Percentiles rank a stretch among this genome's conserved stretches.
phyloP scores from a whole-genome alignment of 2,797 vertebrate genomes.

The Morus bassanus region DNA sequence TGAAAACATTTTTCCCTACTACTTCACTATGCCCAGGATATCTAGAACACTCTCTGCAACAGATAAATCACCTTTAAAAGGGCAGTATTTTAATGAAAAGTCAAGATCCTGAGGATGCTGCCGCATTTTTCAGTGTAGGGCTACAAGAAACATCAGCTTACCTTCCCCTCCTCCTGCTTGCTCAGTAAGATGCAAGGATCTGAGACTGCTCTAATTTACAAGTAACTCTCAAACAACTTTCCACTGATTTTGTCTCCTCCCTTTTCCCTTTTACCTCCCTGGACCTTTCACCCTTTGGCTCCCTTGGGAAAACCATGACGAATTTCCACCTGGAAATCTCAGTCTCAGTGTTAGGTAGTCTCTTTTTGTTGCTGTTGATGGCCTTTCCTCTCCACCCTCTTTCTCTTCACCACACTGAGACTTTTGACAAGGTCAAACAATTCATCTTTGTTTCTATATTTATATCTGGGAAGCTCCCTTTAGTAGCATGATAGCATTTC shows the following conservation, averaged over 20 bases:
- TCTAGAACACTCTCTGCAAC: neutral
- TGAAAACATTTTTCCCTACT: neutral
- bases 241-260: neutral
- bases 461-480: neutral
- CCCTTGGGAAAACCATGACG: neutral
- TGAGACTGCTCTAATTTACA: neutral
- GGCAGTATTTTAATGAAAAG: neutral
- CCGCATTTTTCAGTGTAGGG: neutral
- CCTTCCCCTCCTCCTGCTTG: neutral
- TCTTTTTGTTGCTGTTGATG: neutral
- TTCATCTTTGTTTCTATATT: conserved; percentile 35
- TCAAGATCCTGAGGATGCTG: neutral
- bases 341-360: neutral
- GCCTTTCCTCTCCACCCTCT: conserved; percentile 36
- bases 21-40: neutral
- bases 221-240: neutral
- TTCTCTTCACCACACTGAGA: conserved; percentile 11
- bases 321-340: conserved; percentile 39
- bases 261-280: conserved; percentile 7
- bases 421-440: conserved; percentile 43
- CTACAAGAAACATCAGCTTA: neutral
- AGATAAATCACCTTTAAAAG: neutral
- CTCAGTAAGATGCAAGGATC: neutral
- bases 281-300: conserved; percentile 1
- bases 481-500: neutral